Percentiles rank a stretch among this genome's conserved stretches.
Evolutionary conservation across 2,113 vertebrate species (phyloP).

Genomic region (Odobenus rosmarus): DNA sequence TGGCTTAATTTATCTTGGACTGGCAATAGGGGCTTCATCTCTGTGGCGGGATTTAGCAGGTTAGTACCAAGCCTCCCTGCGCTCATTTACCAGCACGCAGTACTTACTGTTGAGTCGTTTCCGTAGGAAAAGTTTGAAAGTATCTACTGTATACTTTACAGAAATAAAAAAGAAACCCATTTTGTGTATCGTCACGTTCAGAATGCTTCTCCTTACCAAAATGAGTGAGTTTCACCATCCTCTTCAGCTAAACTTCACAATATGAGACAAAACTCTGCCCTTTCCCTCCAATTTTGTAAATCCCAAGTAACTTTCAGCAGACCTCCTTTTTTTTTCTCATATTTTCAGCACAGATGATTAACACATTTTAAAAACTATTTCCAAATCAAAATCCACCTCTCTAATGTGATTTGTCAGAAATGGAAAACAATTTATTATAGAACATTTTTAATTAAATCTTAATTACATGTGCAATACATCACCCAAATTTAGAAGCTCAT

Average conservation of each 20-base stretch:
- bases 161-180: slow-evolving; percentile 40
- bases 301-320: slow-evolving; percentile 63
- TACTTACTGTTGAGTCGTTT: slow-evolving; percentile 35
- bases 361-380: slow-evolving; percentile 67
- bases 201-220: slow-evolving; percentile 45
- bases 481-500: slow-evolving; percentile 80
- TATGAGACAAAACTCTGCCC: background rate
- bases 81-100: slow-evolving; percentile 41
- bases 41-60: slow-evolving; percentile 96
- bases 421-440: slow-evolving; percentile 74
- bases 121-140: slow-evolving; percentile 49
- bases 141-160: background rate
- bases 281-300: slow-evolving; percentile 53
- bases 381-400: slow-evolving; percentile 76
- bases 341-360: slow-evolving; percentile 73
- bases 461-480: slow-evolving; percentile 75
- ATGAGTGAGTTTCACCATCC: background rate
- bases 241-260: slow-evolving; percentile 36
- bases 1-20: slow-evolving; percentile 99
- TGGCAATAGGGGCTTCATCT: slow-evolving; percentile 95
- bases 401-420: slow-evolving; percentile 76
- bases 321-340: slow-evolving; percentile 49
- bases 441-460: slow-evolving; percentile 84
- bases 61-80: slow-evolving; percentile 82
- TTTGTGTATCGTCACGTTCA: slow-evolving; percentile 29